A percentile compares a stretch with the other conserved stretches of the same genome.
These are phyloP conservation scores for Dryocosmus kuriphilus DNA, from an alignment of 2,888 invertebrate genomes.

Conservation along the genomic window DNA sequence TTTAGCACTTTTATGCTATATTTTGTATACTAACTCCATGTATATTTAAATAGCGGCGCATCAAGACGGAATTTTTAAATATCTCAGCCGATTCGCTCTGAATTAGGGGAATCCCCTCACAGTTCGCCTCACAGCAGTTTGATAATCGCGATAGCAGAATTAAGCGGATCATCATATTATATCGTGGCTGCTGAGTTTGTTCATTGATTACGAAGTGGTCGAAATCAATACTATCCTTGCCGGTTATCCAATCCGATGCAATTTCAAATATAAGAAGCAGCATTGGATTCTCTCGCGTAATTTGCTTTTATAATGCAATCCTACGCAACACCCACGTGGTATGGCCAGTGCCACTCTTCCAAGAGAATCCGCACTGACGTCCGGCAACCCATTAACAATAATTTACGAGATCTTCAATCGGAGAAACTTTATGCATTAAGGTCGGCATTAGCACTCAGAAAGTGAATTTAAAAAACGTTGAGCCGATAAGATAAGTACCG, in stretches of 20 bases:
- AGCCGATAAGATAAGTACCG: background rate
- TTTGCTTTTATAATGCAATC: constrained; percentile 25
- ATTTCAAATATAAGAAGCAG: constrained; percentile 25
- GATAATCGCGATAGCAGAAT: too few relatives aligned
- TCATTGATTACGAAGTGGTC: background rate
- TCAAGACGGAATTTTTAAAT: background rate
- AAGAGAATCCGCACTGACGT: constrained; percentile 3
- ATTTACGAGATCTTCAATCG: constrained; percentile 9
- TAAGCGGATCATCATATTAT: too few relatives aligned
- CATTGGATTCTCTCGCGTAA: constrained; percentile 17
- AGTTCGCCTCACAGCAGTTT: background rate
- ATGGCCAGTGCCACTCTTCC: background rate
- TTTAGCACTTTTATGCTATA: background rate
- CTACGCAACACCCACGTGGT: constrained; percentile 26
- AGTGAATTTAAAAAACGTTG: background rate
- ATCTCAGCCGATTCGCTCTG: background rate
- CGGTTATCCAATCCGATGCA: constrained; percentile 2
- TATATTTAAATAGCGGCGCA: background rate
- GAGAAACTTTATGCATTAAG: background rate
- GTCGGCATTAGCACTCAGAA: too few relatives aligned
- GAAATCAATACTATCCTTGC: constrained; percentile 24
- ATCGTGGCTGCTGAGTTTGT: too few relatives aligned
- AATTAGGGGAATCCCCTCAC: background rate
- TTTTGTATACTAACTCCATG: background rate
- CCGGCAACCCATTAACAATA: constrained; percentile 1